These are phyloP conservation scores for Ganaspis brasiliensis DNA, from an alignment of 2,888 invertebrate genomes.

Conservation along the genomic window DNA sequence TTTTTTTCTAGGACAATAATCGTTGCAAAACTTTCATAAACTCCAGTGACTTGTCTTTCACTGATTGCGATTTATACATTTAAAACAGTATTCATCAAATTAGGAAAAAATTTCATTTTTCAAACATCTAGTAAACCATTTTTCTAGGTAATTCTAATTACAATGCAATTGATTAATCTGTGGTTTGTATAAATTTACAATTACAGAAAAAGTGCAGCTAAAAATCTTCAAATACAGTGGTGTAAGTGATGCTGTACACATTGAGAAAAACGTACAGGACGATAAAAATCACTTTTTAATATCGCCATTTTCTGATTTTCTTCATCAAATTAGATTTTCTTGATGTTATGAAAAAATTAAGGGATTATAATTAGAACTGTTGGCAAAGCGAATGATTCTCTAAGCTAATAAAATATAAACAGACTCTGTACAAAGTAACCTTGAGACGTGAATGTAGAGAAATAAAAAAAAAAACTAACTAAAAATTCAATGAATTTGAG, in stretches of 20 bases:
- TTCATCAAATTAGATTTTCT: neutral
- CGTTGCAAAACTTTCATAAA: conserved; percentile 1
- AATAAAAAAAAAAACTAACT: neutral
- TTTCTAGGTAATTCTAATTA: neutral
- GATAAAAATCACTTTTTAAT: neutral
- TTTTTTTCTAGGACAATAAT: neutral
- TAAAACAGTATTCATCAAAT: no score
- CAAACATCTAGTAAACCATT: neutral
- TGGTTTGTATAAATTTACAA: conserved; percentile 9
- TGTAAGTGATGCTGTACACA: conserved; percentile 28
- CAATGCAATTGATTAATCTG: conserved; percentile 13
- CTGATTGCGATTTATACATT: neutral
- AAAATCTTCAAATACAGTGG: conserved; percentile 12
- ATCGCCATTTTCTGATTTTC: neutral
- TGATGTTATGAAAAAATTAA: neutral
- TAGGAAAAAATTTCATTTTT: neutral
- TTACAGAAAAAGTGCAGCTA: conserved; percentile 8
- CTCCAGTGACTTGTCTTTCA: neutral
- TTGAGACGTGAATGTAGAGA: neutral
- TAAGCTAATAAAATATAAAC: conserved; percentile 4
- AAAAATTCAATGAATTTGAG: no score
- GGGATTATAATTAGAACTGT: neutral
- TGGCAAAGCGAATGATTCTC: conserved; percentile 13
- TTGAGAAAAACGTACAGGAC: conserved; percentile 9
- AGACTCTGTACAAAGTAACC: conserved; percentile 21